Conservation (phyloP, 2,888 invertebrate species). For the Blomia tropicalis region DNA sequence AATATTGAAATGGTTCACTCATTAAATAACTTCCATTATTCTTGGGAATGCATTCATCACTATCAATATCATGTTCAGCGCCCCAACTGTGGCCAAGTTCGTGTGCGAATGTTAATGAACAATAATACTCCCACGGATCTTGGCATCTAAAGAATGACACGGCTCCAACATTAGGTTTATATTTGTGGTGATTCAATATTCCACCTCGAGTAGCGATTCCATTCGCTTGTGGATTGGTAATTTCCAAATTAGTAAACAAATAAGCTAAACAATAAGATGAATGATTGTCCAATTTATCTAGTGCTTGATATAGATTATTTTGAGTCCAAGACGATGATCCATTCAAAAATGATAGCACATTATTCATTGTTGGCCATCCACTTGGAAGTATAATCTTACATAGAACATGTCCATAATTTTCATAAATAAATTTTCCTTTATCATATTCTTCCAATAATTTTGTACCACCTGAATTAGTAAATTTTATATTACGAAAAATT, state of each 20-base stretch:
- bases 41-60: slow-evolving; percentile 83
- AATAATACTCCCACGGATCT: neutral
- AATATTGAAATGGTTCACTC: slow-evolving; percentile 34
- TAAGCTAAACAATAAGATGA: neutral
- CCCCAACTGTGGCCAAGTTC: slow-evolving; percentile 98
- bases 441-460: no score
- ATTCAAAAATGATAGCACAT: no score
- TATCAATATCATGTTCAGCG: slow-evolving; percentile 90
- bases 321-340: no score
- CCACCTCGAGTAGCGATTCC: neutral
- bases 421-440: neutral
- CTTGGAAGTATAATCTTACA: neutral
- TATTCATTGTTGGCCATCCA: no score
- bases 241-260: neutral
- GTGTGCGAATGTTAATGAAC: slow-evolving; percentile 46
- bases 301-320: no score
- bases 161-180: neutral
- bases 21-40: slow-evolving; percentile 88
- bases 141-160: neutral
- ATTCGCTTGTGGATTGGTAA: neutral
- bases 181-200: neutral
- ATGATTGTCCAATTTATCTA: neutral
- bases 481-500: neutral
- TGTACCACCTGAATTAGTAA: neutral
- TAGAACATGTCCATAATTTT: neutral